Evolutionary conservation across 2,888 invertebrate genomes (phyloP).

Genomic region (Galeopsomyia nigrocyanea): DNA sequence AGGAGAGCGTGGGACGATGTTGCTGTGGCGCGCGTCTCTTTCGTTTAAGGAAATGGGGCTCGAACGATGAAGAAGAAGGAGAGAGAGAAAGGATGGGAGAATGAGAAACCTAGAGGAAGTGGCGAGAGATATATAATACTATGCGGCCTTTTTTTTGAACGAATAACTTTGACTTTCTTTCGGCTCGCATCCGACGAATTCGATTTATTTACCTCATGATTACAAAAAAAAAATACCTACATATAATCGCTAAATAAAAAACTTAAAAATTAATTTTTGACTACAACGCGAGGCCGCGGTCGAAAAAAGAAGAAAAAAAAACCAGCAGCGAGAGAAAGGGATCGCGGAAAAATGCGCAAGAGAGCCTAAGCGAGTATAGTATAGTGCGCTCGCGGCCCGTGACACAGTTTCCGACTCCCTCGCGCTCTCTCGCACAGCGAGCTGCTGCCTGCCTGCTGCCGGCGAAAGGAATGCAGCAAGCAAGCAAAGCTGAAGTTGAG

Average conservation of each 20-base stretch:
- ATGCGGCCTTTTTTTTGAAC: no score
- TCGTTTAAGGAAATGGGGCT: conserved; percentile 28
- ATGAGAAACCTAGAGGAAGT: not conserved
- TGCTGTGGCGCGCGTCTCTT: not conserved
- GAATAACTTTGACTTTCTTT: no score
- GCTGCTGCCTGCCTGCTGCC: not conserved
- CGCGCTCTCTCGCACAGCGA: conserved; percentile 13
- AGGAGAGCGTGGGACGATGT: conserved; percentile 30
- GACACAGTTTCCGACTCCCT: conserved; percentile 44
- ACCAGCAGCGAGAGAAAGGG: conserved; percentile 33
- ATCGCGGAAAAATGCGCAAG: conserved; percentile 40
- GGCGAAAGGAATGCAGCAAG: conserved; percentile 43
- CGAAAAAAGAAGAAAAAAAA: no score
- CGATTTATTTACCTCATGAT: no score
- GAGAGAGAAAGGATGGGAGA: not conserved
- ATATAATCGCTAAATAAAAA: no score
- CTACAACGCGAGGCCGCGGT: no score
- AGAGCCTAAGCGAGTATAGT: not conserved
- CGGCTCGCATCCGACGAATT: no score
- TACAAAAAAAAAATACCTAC: no score
- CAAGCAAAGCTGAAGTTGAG: conserved; percentile 27
- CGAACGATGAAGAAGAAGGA: not conserved
- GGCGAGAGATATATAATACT: conserved; percentile 2
- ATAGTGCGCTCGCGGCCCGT: conserved; percentile 25
- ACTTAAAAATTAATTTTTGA: no score